These are phyloP conservation scores for Heliconius erato DNA, from an alignment of 2,888 invertebrate species.

Conservation along the genomic window DNA sequence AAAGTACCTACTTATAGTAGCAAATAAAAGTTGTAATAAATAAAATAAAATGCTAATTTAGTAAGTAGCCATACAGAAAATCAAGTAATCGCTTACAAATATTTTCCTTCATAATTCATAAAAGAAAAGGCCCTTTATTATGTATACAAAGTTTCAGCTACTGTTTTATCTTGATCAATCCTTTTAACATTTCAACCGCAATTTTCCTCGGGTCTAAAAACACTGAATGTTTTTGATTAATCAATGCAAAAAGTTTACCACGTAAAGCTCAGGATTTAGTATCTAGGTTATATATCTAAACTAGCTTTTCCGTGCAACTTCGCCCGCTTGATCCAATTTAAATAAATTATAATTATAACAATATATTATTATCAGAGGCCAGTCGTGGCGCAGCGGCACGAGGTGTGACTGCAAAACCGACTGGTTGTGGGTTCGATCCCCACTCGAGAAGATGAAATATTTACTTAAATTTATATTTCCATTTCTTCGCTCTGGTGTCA, in stretches of 20 bases:
- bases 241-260: conserved; percentile 2
- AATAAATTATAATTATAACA: background rate
- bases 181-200: conserved; percentile 23
- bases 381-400: too few species aligned
- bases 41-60: background rate
- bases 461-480: too few species aligned
- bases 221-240: conserved; percentile 24
- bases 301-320: background rate
- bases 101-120: background rate
- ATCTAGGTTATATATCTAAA: background rate
- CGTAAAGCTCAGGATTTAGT: background rate
- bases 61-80: background rate
- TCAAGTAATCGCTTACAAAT: background rate
- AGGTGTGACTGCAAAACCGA: too few species aligned
- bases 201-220: conserved; percentile 16
- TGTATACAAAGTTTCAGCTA: conserved; percentile 7
- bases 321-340: background rate
- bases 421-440: too few species aligned
- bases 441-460: too few species aligned
- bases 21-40: background rate
- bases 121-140: background rate
- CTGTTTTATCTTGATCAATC: conserved; percentile 22
- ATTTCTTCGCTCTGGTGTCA: too few species aligned
- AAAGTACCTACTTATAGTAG: background rate
- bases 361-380: background rate